Evolutionary conservation across 2,888 invertebrate species (phyloP), one percentile per base, ranked within the genome.

Genomic region (Melanotus villosus): DNA sequence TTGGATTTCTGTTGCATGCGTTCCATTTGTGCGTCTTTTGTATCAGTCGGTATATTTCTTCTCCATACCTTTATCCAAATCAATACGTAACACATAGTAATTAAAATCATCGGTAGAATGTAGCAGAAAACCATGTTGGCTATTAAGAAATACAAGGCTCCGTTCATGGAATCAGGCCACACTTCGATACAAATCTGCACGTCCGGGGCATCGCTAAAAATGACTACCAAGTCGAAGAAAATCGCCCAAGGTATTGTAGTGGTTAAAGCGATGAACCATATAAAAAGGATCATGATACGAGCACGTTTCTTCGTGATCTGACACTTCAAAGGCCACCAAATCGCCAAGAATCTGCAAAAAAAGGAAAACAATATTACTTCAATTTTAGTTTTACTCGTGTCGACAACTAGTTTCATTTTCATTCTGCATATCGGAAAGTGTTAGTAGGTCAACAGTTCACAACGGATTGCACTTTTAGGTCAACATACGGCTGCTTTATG

Each of bases 1-100:
- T 97, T 97, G 43, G 96, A 96, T 84, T 95, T 95, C 80, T 97
- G 95, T 82, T 96, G 95, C 91, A 96, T 94, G 75, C 93, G 89
- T 83, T 95, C 95, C 92, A 96, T 94, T 81, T 94, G 94, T 2
- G 93, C 94, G 80, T 95, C 95, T 84, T 94, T 95, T 10, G 95
- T 93, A 81, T 96, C 96, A 0, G 95, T 94, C 0, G 97, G 97
- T 74, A 97, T 96, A 73, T 94, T 89, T 34, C 97, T 88, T 72
- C 93, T 91, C 89, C 93, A 95, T 34, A 78, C 86, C 76, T 95
- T 94, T 77, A 96, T 91, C 92, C 95, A 97, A 79, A 97, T 97
- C 57, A 97, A 88, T 19, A 95, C 91, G 86, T 97, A 97, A 86
- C 97, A 97, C 84, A 95, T 89, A 0, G 95, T 93, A 80, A 97